Conservation (phyloP, 2,797 vertebrate genomes). For the Bradypus variegatus region DNA sequence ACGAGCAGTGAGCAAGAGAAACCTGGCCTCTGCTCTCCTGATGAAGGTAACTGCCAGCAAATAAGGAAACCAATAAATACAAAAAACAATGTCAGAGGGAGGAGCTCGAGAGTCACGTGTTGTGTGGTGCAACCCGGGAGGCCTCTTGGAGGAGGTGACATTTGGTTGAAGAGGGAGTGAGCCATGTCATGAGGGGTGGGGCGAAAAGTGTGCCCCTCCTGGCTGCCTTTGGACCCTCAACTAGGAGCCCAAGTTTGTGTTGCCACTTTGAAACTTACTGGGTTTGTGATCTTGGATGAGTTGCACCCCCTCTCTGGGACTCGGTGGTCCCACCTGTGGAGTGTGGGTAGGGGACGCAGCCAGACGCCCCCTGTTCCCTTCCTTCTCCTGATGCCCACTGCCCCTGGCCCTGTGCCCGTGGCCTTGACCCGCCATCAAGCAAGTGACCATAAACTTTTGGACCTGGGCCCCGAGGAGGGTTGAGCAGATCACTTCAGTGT, state of each 20-base stretch:
- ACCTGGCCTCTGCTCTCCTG: background rate
- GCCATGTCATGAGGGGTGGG: background rate
- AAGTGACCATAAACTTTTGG: background rate
- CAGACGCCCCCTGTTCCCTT: background rate
- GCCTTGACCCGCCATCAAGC: rapidly evolving
- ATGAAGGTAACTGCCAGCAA: background rate
- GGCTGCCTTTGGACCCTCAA: background rate
- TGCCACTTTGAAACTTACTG: conserved; percentile 1
- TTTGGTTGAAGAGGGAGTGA: background rate
- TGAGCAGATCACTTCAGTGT: background rate
- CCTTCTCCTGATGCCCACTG: background rate
- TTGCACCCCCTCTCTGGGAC: background rate
- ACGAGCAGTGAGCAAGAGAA: background rate
- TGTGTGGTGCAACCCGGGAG: rapidly evolving
- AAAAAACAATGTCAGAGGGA: background rate
- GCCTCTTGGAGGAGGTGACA: background rate
- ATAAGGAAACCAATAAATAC: background rate
- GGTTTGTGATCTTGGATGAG: background rate
- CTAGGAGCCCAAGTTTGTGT: rapidly evolving
- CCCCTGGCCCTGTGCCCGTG: background rate
- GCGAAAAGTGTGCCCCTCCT: no score
- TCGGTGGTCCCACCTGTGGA: background rate
- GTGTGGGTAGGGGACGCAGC: background rate
- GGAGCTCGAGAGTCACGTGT: background rate
- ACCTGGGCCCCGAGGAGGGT: background rate